These are phyloP conservation scores for Naso thynnoides DNA, from an alignment of 2,797 vertebrate species.

Conservation along the genomic window DNA sequence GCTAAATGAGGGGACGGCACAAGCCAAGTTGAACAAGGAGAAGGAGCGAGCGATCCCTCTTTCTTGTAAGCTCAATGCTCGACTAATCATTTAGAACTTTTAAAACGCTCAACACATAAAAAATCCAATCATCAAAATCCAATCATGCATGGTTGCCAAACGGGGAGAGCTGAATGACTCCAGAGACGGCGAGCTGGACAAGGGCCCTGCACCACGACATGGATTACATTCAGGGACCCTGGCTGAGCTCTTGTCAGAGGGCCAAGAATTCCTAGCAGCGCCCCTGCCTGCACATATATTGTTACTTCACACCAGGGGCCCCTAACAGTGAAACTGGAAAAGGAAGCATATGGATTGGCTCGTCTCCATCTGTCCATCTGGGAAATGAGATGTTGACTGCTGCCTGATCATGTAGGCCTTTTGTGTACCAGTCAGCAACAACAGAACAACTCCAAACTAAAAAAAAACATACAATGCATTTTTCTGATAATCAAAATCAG, in stretches of 20 bases:
- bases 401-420: neutral
- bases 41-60: neutral
- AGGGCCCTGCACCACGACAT: constrained; percentile 38
- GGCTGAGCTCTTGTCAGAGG: constrained; percentile 51
- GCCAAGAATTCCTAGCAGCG: constrained; percentile 46
- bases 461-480: neutral
- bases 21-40: neutral
- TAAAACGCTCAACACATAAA: neutral
- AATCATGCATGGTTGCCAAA: constrained; percentile 33
- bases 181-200: constrained; percentile 41
- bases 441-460: neutral
- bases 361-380: constrained; percentile 5
- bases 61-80: neutral
- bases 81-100: neutral
- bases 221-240: constrained; percentile 55
- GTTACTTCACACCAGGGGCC: constrained; percentile 33
- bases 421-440: neutral
- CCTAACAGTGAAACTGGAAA: constrained; percentile 17
- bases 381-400: constrained; percentile 27
- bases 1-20: neutral
- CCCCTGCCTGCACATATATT: constrained; percentile 34
- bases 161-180: constrained; percentile 46
- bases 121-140: constrained; percentile 17
- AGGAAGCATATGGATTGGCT: constrained; percentile 6
- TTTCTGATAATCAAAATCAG: neutral